Base-by-base conservation (phyloP, 2,113 vertebrate species). In the Hemiscyllium ocellatum region DNA sequence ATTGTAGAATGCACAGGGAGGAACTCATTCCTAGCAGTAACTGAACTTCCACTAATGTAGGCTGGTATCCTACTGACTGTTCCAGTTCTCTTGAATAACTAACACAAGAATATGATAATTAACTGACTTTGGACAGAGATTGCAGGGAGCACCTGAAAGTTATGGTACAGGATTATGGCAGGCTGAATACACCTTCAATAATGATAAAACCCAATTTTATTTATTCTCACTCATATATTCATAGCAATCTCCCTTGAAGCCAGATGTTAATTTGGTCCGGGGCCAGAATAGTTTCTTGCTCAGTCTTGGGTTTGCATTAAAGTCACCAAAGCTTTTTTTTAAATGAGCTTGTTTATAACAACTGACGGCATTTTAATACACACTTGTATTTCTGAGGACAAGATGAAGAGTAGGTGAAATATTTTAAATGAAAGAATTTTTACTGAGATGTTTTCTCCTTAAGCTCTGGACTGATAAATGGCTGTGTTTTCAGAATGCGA, bases 261-360 rank as follows among this genome's bases (percentile, higher is more conserved):
- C 93, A 50, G 94, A 69, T 29, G 94, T 95, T 95, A 50, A 26
- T 95, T 95, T 72, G 68, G 93, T 94, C 91, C 47, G 91, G 29
- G 42, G 66, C 65, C 94, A 47, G 68, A 52, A 66, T 70, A 70
- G 15, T 17, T 72, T 72, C 68, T 70, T 52, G 42, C 94, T 95
- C 69, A 76, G 68, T 76, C 69, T 95, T 72, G 37, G 42, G 22
- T 50, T 95, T 50, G 94, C 94, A 72, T 95, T 95, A 72, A 95
- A 52, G 26, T 95, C 94, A 95, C 94, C 94, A 72, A 95, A 95
- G 68, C 94, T 93, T 70, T 95, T 94, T 95, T 95, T 76, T 61
- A 17, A 72, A 70, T 76, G 13, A 72, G 42, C 69, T 29, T 70
- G 68, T 95, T 95, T 95, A 29, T 72, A 95, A 95, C 68, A 95